Evolutionary conservation across 2,888 invertebrate species (phyloP).

Genomic region (Leptinotarsa rubiginosa): DNA sequence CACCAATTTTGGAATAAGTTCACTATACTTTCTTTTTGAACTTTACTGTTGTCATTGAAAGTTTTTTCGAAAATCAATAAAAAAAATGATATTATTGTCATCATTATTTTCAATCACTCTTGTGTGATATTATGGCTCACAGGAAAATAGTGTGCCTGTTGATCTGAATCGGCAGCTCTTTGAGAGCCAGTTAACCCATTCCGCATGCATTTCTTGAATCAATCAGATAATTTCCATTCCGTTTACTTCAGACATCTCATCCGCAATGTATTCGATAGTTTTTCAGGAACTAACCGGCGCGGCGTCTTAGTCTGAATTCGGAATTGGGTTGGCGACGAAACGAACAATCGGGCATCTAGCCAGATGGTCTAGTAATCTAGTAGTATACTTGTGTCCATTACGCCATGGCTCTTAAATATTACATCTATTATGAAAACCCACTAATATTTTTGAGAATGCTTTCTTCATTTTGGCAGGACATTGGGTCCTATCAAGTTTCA

Average conservation of each 20-base stretch:
- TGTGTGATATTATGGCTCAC: too few relatives aligned
- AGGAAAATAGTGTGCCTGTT: too few relatives aligned
- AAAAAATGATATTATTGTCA: too few relatives aligned
- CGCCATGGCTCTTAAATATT: constrained; percentile 25
- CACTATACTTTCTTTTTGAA: too few relatives aligned
- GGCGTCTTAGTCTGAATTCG: constrained; percentile 32
- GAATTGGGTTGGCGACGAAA: constrained; percentile 34
- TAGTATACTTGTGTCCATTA: constrained; percentile 28
- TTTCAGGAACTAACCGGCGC: constrained; percentile 18
- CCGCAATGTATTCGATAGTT: constrained; percentile 18
- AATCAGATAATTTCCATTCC: background rate
- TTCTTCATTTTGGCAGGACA: background rate
- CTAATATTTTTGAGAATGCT: background rate
- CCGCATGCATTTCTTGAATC: background rate
- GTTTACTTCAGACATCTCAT: background rate
- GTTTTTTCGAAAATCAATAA: too few relatives aligned
- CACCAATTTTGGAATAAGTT: too few relatives aligned
- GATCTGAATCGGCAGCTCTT: too few relatives aligned
- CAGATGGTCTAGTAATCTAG: constrained; percentile 31
- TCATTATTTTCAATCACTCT: too few relatives aligned
- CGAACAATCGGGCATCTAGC: constrained; percentile 33
- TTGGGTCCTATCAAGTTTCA: background rate
- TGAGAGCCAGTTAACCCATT: too few relatives aligned
- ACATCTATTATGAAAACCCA: background rate
- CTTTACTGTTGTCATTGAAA: too few relatives aligned